Evolutionary conservation across 1,140 invertebrate genomes (phyloP).

Genomic region (Drosophila parabipectinata): DNA sequence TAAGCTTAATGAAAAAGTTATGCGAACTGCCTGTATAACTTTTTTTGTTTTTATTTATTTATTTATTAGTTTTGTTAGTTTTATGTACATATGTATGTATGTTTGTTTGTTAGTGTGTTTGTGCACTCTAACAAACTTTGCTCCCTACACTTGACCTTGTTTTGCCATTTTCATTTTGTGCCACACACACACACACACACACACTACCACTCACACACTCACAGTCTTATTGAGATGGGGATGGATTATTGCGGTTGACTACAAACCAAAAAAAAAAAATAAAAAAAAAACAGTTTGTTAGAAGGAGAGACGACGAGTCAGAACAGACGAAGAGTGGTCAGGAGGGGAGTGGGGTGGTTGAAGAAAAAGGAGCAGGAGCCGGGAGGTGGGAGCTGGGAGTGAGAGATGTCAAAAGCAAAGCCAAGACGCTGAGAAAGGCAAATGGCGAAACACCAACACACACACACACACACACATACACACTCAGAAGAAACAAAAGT

Average conservation of each 20-base stretch:
- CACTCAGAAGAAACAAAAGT: neutral
- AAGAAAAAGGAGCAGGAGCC: neutral
- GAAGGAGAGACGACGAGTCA: neutral
- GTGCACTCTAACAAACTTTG: constrained; percentile 77
- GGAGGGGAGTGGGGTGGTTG: neutral
- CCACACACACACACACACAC: constrained; percentile 34
- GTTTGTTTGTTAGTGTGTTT: constrained; percentile 20
- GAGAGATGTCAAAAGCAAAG: constrained; percentile 61
- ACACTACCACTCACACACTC: constrained; percentile 17
- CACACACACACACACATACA: neutral
- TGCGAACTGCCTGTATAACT: constrained; percentile 42
- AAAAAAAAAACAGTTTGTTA: constrained; percentile 27
- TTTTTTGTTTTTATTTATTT: constrained; percentile 6
- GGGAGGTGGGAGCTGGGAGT: neutral
- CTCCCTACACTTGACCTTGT: constrained; percentile 81
- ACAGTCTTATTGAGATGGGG: constrained; percentile 37
- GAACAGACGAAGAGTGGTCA: neutral
- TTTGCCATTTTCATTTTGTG: constrained; percentile 78
- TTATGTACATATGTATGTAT: neutral
- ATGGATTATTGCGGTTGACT: constrained; percentile 66
- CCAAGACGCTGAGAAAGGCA: constrained; percentile 55
- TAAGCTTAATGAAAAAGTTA: constrained; percentile 64
- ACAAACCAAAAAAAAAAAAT: constrained; percentile 18
- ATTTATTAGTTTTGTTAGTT: neutral
- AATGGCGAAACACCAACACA: constrained; percentile 15